Evolutionary conservation across 2,888 invertebrate genomes (phyloP), one percentile per base, ranked within the genome.

Genomic region (Ophonus ardosiacus): DNA sequence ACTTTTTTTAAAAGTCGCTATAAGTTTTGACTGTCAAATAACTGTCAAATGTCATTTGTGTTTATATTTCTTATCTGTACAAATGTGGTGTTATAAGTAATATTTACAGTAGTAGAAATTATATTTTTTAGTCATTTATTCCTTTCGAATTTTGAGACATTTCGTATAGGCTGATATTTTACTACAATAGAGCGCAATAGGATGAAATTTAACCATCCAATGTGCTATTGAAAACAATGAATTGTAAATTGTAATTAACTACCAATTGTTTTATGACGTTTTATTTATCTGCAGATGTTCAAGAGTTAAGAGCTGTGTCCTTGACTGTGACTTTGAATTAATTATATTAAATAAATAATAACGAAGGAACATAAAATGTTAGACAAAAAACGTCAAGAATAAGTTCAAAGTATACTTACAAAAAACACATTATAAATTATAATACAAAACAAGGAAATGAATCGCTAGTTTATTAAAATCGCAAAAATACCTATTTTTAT

Each of bases 241-340:
- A 59, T 79, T 79, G 57, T 78, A 78, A 57, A 57, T 78, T 78
- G 31, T 79, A 79, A 59, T 79, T 79, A 79, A 38, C 17, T 79
- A 59, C 40, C 79, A 59, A 79, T 79, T 79, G 38, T 24, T 4
- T 38, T 59, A 61, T 61, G 31, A 18, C 71, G 79, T 79, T 61
- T 61, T 8, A 17, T 61, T 59, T 78, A 76, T 21, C 7, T 38
- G 59, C 79, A 79, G 59, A 79, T 79, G 79, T 79, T 79, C 17
- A 79, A 61, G 31, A 31, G 2, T 5, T 31, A 31, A 31, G 31
- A 31, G 5, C 31, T 78, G 43, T 51, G 13, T 40, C 61, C 18
- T 24, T 59, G 43, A 51, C 8, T 13, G 13, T 10, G 43, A 51
- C 43, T 51, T 51, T 51, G 43, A 51, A 51, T 51, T 51, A 51